Evolutionary conservation across 2,888 invertebrate species (phyloP).

Genomic region (Gibbula magus): DNA sequence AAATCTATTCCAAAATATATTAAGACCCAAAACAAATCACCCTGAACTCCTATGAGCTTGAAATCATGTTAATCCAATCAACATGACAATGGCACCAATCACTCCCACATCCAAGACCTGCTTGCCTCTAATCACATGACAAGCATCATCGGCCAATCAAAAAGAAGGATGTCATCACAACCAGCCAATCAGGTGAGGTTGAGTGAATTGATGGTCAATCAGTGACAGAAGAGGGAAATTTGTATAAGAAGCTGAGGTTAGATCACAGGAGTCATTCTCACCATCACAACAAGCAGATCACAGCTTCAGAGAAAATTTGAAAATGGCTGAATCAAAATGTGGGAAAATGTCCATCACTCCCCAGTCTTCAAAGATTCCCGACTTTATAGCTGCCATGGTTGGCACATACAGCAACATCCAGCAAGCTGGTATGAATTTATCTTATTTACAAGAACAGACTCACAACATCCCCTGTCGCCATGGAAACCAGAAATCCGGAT

Average conservation of each 20-base stretch:
- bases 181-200: not conserved
- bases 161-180: not conserved
- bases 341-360: not conserved
- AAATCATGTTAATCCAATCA: too few relatives aligned
- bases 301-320: too few relatives aligned
- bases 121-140: not conserved
- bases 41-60: too few relatives aligned
- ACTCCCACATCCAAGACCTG: not conserved
- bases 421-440: not conserved
- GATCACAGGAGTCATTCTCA: not conserved
- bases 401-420: not conserved
- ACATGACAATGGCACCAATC: not conserved
- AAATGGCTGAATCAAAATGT: not conserved
- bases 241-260: not conserved
- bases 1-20: too few relatives aligned
- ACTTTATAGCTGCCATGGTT: not conserved
- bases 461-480: not conserved
- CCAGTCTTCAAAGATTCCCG: not conserved
- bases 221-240: not conserved
- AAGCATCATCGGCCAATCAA: not conserved
- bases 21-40: too few relatives aligned
- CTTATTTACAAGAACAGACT: not conserved
- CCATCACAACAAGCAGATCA: too few relatives aligned
- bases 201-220: not conserved
- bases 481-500: too few relatives aligned